phyloP scores from a whole-genome alignment of 1,140 invertebrate species.

The Conus betulinus region DNA sequence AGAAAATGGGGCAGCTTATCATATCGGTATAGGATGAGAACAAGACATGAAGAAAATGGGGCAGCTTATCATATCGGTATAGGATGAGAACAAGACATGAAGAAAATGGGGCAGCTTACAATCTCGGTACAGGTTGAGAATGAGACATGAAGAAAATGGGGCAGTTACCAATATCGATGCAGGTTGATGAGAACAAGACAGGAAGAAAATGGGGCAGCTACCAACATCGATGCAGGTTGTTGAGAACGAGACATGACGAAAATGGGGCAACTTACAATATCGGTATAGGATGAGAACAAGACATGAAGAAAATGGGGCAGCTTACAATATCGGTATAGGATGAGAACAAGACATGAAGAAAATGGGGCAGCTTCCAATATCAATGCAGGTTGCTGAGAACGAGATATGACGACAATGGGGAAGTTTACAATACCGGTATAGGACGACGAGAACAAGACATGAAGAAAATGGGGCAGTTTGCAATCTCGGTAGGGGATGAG shows the following conservation, averaged over 20 bases:
- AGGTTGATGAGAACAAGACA: too few relatives aligned
- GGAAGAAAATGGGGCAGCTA: too few relatives aligned
- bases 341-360: too few relatives aligned
- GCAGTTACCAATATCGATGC: neutral
- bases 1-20: neutral
- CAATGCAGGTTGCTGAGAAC: constrained; percentile 23
- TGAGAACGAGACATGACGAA: too few relatives aligned
- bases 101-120: neutral
- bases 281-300: too few relatives aligned
- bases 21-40: too few relatives aligned
- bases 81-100: too few relatives aligned
- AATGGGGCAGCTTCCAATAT: constrained; percentile 1
- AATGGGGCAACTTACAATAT: too few relatives aligned
- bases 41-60: too few relatives aligned
- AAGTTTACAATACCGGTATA: constrained; percentile 24
- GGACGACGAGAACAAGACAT: constrained; percentile 18
- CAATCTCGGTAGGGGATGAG: constrained; percentile 30
- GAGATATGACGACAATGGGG: neutral
- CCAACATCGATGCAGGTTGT: neutral
- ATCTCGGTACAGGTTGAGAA: constrained; percentile 25
- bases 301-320: too few relatives aligned
- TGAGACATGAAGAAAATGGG: neutral
- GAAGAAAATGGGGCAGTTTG: neutral
- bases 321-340: too few relatives aligned
- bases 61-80: too few relatives aligned